A percentile compares a stretch with the other conserved stretches of the same genome.
Conservation (phyloP, 1,140 invertebrate genomes). For the Micrasema minimum region DNA sequence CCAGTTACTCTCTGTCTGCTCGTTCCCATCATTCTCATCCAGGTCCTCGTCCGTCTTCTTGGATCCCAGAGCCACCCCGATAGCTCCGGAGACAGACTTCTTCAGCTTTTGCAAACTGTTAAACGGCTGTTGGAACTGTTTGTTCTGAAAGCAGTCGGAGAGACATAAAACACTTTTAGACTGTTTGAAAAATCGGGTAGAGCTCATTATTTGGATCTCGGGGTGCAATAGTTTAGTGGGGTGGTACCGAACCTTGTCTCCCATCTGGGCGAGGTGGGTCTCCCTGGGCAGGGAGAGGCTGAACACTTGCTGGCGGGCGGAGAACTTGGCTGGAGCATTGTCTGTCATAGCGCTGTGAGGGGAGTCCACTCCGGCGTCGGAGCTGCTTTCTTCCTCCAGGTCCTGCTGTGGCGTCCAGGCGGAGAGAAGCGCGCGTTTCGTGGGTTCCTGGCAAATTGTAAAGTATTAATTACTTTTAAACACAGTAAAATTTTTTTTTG, state of each 20-base stretch:
- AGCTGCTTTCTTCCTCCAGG: constrained; percentile 72
- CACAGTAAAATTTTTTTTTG: too few species aligned
- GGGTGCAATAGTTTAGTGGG: not conserved
- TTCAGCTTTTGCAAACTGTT: constrained; percentile 76
- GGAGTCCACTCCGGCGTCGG: constrained; percentile 71
- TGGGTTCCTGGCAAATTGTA: too few species aligned
- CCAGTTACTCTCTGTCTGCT: constrained; percentile 74
- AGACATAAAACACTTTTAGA: constrained; percentile 67
- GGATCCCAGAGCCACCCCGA: constrained; percentile 66
- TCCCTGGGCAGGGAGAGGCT: constrained; percentile 77
- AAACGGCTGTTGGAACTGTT: constrained; percentile 67
- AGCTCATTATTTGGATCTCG: constrained; percentile 25
- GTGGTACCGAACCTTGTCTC: constrained; percentile 47
- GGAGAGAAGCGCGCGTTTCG: constrained; percentile 48
- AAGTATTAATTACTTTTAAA: too few species aligned
- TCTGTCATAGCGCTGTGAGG: constrained; percentile 55
- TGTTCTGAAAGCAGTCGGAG: constrained; percentile 66
- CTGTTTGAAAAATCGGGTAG: constrained; percentile 56
- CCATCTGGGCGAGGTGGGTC: constrained; percentile 57
- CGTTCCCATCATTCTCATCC: constrained; percentile 61
- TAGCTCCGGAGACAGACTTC: constrained; percentile 75
- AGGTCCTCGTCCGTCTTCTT: constrained; percentile 63
- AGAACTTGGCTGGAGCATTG: constrained; percentile 68
- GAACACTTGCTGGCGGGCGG: constrained; percentile 74
- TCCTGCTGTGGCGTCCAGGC: constrained; percentile 87